Conservation (phyloP, 1,140 invertebrate species). For the Drosophila persimilis region DNA sequence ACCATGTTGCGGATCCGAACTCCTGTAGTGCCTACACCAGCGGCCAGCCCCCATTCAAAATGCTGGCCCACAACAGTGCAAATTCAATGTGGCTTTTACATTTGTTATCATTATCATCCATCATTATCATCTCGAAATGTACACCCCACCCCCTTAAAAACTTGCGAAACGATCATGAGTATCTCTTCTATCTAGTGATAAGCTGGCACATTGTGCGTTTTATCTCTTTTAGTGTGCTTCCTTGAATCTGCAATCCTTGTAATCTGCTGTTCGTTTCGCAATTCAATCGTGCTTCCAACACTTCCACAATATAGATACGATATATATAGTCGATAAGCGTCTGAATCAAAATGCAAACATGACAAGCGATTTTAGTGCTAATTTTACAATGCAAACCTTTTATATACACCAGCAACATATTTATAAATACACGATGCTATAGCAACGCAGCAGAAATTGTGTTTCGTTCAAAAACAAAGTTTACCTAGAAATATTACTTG, state of each 20-base stretch:
- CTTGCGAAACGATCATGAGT: conserved; percentile 14
- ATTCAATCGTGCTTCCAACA: conserved; percentile 63
- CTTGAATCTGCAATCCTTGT: conserved; percentile 15
- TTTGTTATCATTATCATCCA: conserved; percentile 15
- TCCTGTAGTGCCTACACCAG: conserved; percentile 55
- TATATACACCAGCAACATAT: conserved; percentile 58
- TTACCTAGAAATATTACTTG: neutral
- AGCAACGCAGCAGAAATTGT: conserved; percentile 1
- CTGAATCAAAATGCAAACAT: conserved; percentile 47
- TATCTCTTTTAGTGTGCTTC: conserved; percentile 10
- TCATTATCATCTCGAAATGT: conserved; percentile 24
- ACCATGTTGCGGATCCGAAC: conserved; percentile 43
- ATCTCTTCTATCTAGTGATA: conserved; percentile 28
- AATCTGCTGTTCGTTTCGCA: conserved; percentile 26
- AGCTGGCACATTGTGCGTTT: conserved; percentile 4
- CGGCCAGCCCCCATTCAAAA: conserved; percentile 1
- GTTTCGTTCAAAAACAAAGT: conserved; percentile 6
- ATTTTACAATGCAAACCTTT: conserved; percentile 58
- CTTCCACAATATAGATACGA: conserved; percentile 31
- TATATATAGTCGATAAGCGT: conserved; percentile 29
- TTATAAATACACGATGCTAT: conserved; percentile 59
- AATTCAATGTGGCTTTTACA: conserved; percentile 53
- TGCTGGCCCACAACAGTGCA: conserved; percentile 47
- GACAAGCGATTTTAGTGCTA: conserved; percentile 66
- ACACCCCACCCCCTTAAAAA: conserved; percentile 16